A percentile compares a stretch with the other conserved stretches of the same genome.
These are phyloP conservation scores for Hirundo rustica DNA, from an alignment of 2,797 vertebrate genomes.

Conservation along the genomic window DNA sequence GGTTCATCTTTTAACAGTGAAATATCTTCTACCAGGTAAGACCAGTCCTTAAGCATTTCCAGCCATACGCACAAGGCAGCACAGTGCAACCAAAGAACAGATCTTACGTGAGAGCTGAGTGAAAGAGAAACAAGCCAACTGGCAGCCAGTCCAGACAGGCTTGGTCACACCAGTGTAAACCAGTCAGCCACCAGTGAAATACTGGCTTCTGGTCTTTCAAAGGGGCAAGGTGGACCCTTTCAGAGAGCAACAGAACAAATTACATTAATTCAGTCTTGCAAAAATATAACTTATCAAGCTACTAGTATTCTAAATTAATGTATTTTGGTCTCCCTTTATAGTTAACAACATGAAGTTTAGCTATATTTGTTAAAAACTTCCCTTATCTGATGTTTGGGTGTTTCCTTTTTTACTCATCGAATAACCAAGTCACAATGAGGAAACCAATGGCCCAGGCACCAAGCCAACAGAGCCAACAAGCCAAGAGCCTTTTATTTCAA, in stretches of 20 bases:
- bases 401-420: not conserved
- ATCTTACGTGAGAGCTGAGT: not conserved
- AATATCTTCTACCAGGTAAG: not conserved
- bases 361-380: not conserved
- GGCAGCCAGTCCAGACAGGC: constrained; percentile 45
- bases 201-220: constrained; percentile 48
- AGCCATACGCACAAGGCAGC: constrained; percentile 75
- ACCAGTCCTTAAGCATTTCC: constrained; percentile 41
- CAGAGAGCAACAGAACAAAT: not conserved
- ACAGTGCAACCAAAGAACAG: constrained; percentile 63
- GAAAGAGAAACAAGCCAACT: constrained; percentile 44
- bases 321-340: not conserved
- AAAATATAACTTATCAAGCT: not conserved
- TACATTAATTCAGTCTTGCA: not conserved
- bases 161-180: constrained; percentile 47
- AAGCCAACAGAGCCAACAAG: not conserved
- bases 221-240: not conserved
- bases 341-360: not conserved
- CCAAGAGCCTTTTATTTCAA: not conserved
- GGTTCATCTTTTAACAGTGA: not conserved
- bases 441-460: not conserved
- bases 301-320: not conserved
- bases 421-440: not conserved
- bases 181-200: constrained; percentile 57
- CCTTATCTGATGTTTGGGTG: not conserved